Evolutionary conservation across 2,888 invertebrate species (phyloP).

Genomic region (Euphydryas editha): DNA sequence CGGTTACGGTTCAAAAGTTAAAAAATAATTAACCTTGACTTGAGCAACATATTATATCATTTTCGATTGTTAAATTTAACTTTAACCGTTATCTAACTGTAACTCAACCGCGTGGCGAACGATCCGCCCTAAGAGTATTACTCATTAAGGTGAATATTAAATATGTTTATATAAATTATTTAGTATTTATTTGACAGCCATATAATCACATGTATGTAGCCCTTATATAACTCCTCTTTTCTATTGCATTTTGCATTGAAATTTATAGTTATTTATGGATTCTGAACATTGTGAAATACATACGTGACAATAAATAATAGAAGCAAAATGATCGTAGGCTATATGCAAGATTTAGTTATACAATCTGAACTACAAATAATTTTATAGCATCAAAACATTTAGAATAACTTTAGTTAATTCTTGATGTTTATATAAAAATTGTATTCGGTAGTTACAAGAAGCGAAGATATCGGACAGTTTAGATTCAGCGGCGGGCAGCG

Average conservation of each 20-base stretch:
- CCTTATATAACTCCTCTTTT: neutral
- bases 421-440: neutral
- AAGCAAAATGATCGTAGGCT: too few relatives aligned
- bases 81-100: too few relatives aligned
- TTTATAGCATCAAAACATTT: neutral
- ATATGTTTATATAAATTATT: slow-evolving; percentile 57
- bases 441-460: slow-evolving; percentile 14
- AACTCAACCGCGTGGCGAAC: too few relatives aligned
- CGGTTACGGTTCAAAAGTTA: too few relatives aligned
- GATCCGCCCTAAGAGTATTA: slow-evolving; percentile 62
- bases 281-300: too few relatives aligned
- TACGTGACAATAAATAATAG: too few relatives aligned
- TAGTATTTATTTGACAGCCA: slow-evolving; percentile 37
- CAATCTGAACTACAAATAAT: neutral
- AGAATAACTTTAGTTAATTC: neutral
- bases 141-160: slow-evolving; percentile 67
- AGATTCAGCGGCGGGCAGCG: slow-evolving; percentile 54
- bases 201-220: neutral
- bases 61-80: too few relatives aligned
- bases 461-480: slow-evolving; percentile 50
- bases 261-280: too few relatives aligned
- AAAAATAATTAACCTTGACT: too few relatives aligned
- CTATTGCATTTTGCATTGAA: neutral
- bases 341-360: too few relatives aligned
- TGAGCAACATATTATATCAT: too few relatives aligned